Evolutionary conservation across 92 coral and sea anemone species (phyloP).

Genomic region (Pocillopora grandis): DNA sequence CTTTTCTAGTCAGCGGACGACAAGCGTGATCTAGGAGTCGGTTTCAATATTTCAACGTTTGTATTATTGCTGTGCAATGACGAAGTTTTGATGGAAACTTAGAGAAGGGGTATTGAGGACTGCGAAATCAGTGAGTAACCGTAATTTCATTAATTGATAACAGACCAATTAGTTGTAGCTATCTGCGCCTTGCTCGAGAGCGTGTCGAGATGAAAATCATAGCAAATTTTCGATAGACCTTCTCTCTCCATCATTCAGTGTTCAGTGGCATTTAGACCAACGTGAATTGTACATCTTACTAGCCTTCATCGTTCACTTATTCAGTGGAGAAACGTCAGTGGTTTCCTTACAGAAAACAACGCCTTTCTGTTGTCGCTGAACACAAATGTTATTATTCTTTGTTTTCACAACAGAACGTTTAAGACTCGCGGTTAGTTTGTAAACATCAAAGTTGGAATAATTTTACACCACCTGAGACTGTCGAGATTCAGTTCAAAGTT

Average conservation of each 20-base stretch:
- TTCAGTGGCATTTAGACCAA: no score
- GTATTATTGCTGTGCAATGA: background rate
- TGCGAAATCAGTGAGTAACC: slow-evolving; percentile 26
- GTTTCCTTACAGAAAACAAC: background rate
- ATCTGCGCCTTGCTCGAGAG: background rate
- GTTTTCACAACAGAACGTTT: background rate
- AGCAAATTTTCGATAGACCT: background rate
- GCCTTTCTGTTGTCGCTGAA: background rate
- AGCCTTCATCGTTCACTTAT: background rate
- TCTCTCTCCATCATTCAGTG: background rate
- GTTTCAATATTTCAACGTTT: slow-evolving; percentile 14
- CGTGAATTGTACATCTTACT: no score
- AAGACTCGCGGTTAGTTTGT: background rate
- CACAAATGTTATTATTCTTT: background rate
- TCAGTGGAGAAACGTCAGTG: background rate
- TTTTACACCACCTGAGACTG: background rate
- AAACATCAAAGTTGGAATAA: background rate
- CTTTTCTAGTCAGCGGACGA: slow-evolving; percentile 35
- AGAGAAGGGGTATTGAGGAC: background rate
- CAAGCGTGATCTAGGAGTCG: slow-evolving; percentile 12
- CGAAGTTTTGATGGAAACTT: slow-evolving; percentile 7
- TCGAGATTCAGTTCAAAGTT: background rate
- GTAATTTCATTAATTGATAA: background rate
- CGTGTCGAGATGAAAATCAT: background rate
- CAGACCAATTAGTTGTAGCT: background rate